A percentile compares a stretch with the other conserved stretches of the same genome.
These are phyloP conservation scores for Pluvianellus socialis DNA, from an alignment of 2,113 vertebrate species.

Conservation along the genomic window DNA sequence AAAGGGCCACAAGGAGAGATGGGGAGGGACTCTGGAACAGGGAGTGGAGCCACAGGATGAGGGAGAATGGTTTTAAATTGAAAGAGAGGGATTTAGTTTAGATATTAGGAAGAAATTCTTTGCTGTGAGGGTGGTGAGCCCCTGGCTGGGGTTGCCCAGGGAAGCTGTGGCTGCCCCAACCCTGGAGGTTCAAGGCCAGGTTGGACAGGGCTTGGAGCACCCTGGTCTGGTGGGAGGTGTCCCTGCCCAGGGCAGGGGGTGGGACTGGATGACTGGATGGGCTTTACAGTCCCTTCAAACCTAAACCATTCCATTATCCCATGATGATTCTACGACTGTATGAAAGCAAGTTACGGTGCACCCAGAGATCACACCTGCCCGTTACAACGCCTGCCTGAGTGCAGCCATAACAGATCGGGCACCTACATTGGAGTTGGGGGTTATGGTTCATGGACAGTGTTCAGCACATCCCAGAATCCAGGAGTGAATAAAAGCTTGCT, in stretches of 20 bases:
- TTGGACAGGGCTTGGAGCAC: background rate
- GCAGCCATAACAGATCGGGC: rapidly evolving
- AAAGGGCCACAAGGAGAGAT: background rate
- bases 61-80: background rate
- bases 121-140: background rate
- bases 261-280: background rate
- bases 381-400: background rate
- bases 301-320: background rate
- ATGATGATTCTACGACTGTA: background rate
- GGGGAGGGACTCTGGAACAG: background rate
- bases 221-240: background rate
- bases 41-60: background rate
- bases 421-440: rapidly evolving
- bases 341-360: background rate
- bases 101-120: background rate
- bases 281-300: background rate
- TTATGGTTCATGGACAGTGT: rapidly evolving
- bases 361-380: background rate
- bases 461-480: background rate
- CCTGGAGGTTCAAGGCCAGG: background rate
- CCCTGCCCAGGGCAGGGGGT: background rate
- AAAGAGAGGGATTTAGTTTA: background rate
- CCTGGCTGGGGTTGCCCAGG: background rate
- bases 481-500: background rate
- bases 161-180: background rate